Evolutionary conservation across 92 coral and sea anemone species (phyloP), one percentile per base, ranked within the genome.

Genomic region (Bergia sp.): DNA sequence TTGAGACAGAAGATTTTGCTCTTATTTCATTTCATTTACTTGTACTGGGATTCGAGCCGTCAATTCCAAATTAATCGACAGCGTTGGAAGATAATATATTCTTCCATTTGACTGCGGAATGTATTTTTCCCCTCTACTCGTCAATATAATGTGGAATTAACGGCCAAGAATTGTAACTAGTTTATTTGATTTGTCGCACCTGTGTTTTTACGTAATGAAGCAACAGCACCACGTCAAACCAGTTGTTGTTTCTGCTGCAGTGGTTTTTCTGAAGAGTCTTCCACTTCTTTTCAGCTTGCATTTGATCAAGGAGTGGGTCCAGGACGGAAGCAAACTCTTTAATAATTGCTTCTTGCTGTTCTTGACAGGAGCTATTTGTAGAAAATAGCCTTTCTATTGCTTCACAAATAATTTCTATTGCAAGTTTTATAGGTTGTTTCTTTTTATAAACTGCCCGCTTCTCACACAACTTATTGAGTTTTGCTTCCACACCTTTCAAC

Each of bases 121-220:
- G 29, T 29, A 29, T 29, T 29, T 29, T 29, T 29, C 29, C 29
- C 29, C 29, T 29, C 29, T 29, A 29, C 29, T 29, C 29, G 29
- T 29, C 29, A 29, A 29, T 29, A 29, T 29, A 29, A 29, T 29
- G 29, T 29, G 29, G 29, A 29, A 8, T 45, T 45, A 2, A 7
- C 10, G 64, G 10, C 29, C 29, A 29, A 29, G 29, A 29, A 29
- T 29, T 29, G 29, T 29, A 29, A 0, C 29, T 29, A 29, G 29
- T 29, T 29, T 29, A 29, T 29, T 29, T 29, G 29, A 29, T 29
- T 29, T 29, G 29, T 29, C 64, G 16, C 64, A 80, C 86, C 86
- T 82, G 86, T 67, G 41, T 39, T 20, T 82, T 23, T 13, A 82
- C 67, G 57, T 82, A 38, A 40, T 43, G 50, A 41, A 82, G 11